These are phyloP conservation scores for Rhinopithecus roxellana DNA, from an alignment of 2,113 vertebrate genomes.

Conservation along the genomic window DNA sequence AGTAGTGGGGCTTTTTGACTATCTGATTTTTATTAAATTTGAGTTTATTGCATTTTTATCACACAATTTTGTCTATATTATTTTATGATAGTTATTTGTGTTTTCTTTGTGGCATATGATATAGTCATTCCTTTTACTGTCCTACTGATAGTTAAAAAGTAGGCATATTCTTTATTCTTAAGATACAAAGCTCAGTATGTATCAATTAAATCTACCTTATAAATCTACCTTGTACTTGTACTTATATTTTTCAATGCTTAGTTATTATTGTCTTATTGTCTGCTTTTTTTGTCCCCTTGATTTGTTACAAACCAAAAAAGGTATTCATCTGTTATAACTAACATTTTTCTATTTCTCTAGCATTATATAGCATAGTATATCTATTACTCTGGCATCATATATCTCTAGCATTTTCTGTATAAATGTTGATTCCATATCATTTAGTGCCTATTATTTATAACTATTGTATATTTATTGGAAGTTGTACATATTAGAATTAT, in stretches of 20 bases:
- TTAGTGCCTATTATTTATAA: not conserved
- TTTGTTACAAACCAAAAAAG: not conserved
- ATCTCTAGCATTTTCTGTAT: constrained; percentile 23
- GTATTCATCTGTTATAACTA: not conserved
- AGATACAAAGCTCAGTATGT: not conserved
- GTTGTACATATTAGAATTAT: not conserved
- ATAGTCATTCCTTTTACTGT: not conserved
- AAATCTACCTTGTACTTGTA: not conserved
- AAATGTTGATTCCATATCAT: not conserved
- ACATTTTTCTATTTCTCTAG: not conserved
- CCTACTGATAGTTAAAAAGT: not conserved
- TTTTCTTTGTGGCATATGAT: not conserved
- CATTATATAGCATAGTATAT: not conserved
- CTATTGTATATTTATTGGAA: not conserved
- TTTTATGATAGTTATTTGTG: not conserved
- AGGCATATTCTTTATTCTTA: not conserved
- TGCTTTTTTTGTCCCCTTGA: not conserved
- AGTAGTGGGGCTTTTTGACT: not conserved
- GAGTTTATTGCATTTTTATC: not conserved
- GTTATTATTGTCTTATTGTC: not conserved
- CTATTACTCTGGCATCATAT: not conserved
- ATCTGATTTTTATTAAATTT: not conserved
- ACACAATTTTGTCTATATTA: not conserved
- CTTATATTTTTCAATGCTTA: not conserved
- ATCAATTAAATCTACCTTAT: not conserved